phyloP scores from a whole-genome alignment of 2,113 vertebrate species.

The Heterotis niloticus region DNA sequence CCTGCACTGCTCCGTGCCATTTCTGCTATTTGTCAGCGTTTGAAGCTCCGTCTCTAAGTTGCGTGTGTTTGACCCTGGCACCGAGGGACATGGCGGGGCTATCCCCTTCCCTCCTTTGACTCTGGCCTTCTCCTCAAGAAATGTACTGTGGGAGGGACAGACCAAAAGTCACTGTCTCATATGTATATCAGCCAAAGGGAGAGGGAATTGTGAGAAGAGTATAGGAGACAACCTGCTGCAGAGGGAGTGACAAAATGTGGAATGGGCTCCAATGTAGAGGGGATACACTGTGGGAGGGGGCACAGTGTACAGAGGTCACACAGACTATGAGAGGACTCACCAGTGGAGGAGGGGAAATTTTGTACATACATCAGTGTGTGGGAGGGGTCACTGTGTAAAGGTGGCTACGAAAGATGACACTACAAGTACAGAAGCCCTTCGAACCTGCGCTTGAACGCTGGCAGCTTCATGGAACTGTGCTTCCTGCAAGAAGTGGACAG shows the following conservation, averaged over 20 bases:
- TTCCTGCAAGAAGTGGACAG: constrained; percentile 55
- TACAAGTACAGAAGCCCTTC: constrained; percentile 35
- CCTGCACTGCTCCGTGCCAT: constrained; percentile 57
- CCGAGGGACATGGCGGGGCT: constrained; percentile 52
- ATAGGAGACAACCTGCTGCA: neutral
- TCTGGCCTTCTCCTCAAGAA: constrained; percentile 61
- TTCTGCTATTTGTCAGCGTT: neutral
- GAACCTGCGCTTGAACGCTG: constrained; percentile 64
- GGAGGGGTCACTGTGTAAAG: too few species aligned
- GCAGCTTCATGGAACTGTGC: constrained; percentile 66
- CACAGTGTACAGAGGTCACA: too few species aligned
- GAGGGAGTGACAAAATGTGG: too few species aligned
- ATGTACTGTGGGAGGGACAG: constrained; percentile 52
- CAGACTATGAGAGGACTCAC: too few species aligned
- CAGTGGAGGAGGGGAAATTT: too few species aligned
- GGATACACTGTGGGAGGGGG: too few species aligned
- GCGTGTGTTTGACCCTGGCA: neutral
- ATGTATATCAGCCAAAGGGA: too few species aligned
- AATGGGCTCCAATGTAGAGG: too few species aligned
- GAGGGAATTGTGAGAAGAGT: neutral
- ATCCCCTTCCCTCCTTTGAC: neutral
- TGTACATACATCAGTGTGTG: too few species aligned
- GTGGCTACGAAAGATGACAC: neutral
- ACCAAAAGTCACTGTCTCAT: neutral
- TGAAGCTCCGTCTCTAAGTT: constrained; percentile 38